Evolutionary conservation across 2,797 vertebrate species (phyloP).

Genomic region (Ceryle rudis): DNA sequence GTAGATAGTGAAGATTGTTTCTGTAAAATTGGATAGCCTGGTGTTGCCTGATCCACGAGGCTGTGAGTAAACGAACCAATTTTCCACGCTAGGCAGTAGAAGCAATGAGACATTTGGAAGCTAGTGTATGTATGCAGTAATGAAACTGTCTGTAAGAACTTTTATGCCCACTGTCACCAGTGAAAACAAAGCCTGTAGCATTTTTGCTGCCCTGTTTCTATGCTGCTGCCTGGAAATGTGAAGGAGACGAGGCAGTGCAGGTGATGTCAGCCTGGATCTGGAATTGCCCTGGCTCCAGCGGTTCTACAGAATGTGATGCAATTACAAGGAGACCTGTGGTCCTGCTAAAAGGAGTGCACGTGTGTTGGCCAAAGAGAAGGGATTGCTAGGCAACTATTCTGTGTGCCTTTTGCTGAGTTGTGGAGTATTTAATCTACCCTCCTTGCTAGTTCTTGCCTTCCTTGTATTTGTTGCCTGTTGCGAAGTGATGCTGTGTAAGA

Average conservation of each 20-base stretch:
- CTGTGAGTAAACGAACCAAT: not conserved
- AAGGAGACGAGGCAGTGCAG: not conserved
- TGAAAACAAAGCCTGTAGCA: not conserved
- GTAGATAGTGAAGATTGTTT: not conserved
- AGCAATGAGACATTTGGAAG: not conserved
- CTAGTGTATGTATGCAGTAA: not conserved
- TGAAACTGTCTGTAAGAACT: not conserved
- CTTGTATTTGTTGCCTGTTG: not conserved
- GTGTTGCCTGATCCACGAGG: not conserved
- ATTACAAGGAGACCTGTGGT: not conserved
- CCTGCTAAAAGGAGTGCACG: not conserved
- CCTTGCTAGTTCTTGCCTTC: not conserved
- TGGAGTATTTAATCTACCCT: not conserved
- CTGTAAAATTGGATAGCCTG: not conserved
- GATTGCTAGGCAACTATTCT: not conserved
- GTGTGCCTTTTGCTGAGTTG: not conserved
- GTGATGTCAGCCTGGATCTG: not conserved
- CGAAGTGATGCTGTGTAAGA: not conserved
- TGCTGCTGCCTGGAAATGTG: conserved; percentile 16
- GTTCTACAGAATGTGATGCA: not conserved
- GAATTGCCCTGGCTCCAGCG: not conserved
- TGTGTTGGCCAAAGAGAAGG: not conserved
- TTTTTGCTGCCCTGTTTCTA: not conserved
- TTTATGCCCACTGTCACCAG: not conserved
- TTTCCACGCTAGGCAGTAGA: not conserved